These are phyloP conservation scores for Drosophila mauritiana DNA, from an alignment of 1,140 invertebrate species.

Conservation along the genomic window DNA sequence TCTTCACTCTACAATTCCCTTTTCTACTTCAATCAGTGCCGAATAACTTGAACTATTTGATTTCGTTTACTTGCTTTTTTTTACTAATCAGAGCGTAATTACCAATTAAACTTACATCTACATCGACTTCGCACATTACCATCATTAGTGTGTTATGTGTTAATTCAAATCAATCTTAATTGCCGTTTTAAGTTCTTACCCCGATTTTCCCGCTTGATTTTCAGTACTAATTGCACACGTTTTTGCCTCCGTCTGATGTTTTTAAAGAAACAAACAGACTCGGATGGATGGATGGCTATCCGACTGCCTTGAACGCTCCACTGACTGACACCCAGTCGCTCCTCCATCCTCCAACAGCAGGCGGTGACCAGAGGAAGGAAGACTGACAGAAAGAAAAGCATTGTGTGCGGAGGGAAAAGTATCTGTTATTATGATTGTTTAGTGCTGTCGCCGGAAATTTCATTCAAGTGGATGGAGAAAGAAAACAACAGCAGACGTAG, in stretches of 20 bases:
- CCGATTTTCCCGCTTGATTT: conserved; percentile 10
- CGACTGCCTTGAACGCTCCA: conserved; percentile 29
- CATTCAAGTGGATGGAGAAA: conserved; percentile 72
- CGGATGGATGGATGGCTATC: conserved; percentile 33
- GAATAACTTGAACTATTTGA: background rate
- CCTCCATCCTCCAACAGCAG: conserved; percentile 14
- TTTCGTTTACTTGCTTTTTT: background rate
- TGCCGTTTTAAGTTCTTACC: conserved; percentile 33
- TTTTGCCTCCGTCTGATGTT: conserved; percentile 22
- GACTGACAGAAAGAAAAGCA: conserved; percentile 41
- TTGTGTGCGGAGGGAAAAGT: conserved; percentile 58
- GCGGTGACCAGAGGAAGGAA: conserved; percentile 5
- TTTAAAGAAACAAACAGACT: conserved; percentile 24
- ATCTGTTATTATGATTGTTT: conserved; percentile 81
- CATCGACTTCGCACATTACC: conserved; percentile 1
- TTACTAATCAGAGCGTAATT: background rate
- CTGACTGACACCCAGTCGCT: conserved; percentile 52
- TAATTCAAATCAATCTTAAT: conserved; percentile 37
- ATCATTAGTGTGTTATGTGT: background rate
- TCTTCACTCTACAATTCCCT: background rate
- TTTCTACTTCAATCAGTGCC: background rate
- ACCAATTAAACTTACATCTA: conserved; percentile 3
- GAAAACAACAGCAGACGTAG: conserved; percentile 26
- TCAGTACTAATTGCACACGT: conserved; percentile 37
- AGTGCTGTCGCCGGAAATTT: conserved; percentile 80